Percentiles rank a stretch among this genome's conserved stretches.
Evolutionary conservation across 2,113 vertebrate genomes (phyloP).

Genomic region (Heptranchias perlo): DNA sequence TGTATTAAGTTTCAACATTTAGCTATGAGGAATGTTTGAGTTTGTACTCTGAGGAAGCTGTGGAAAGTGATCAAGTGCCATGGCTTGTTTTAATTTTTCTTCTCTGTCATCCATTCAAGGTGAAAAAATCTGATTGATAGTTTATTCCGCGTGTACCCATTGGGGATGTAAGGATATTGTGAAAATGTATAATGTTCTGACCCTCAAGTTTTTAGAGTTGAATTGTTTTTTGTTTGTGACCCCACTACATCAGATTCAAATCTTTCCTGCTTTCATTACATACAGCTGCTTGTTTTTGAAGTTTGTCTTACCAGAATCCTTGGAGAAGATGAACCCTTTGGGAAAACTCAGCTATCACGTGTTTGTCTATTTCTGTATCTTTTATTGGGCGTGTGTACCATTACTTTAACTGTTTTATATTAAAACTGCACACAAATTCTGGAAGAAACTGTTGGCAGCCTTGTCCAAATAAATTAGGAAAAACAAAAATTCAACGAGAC

Average conservation of each 20-base stretch:
- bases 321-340: neutral
- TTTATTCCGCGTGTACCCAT: neutral
- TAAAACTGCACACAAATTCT: neutral
- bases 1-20: neutral
- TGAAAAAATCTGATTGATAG: neutral
- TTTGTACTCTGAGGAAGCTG: neutral
- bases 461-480: neutral
- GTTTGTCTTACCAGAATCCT: neutral
- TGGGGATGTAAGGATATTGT: neutral
- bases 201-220: neutral
- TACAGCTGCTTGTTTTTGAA: slow-evolving; percentile 33
- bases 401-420: neutral
- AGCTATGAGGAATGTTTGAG: neutral
- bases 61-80: neutral
- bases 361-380: slow-evolving; percentile 16
- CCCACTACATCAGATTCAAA: neutral
- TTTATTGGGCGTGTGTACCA: neutral
- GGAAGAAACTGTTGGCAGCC: neutral
- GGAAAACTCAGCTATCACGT: neutral
- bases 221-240: neutral
- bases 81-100: neutral
- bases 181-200: neutral
- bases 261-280: neutral
- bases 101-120: neutral
- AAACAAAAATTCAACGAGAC: neutral